Evolutionary conservation across 2,113 vertebrate species (phyloP), one percentile per base, ranked within the genome.

Genomic region (Protobothrops mucrosquamatus): DNA sequence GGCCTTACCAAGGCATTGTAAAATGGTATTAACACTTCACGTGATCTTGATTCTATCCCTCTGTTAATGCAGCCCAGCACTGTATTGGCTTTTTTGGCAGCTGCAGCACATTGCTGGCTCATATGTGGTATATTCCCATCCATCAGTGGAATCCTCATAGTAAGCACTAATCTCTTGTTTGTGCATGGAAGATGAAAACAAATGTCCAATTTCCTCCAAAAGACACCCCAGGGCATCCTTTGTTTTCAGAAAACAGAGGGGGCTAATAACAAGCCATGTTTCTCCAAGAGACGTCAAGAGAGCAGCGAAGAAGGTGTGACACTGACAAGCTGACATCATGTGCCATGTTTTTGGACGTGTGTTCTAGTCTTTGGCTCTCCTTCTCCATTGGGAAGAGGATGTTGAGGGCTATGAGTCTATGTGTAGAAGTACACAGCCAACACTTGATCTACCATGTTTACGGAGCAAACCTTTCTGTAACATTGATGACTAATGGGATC

Each of bases 401-500:
- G 74, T 52, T 69, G 39, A n/a, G 51, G 43, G n/a, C 4, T 11
- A 26, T 85, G 91, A 48, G 48, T 14, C 29, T 43, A 3, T 56
- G 22, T 46, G 22, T 59, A 22, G 39, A 26, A 9, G 39, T 2
- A 2, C 39, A 57, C 57, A 52, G 39, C 55, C 86, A 43, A 26
- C 46, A 0, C 1, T 11, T 6, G 48, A 86, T n/a, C 57, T 15
- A 26, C 56, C 6, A 0, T 18, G 88, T 24, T 90, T 74, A n/a
- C 34, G 59, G 52, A 89, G 87, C 87, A 91, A 51, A 81, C 94
- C 18, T 34, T 29, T 92, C 48, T 39, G 54, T 95, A 22, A 34
- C 0, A 0, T n/a, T 6, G 8, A 2, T 91, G 93, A 94, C 51
- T 56, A 15, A 92, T 24, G 64, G 93, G 29, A 4, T 11, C 89